Base-by-base conservation (phyloP, 2,113 vertebrate genomes). In the Cyphomyrus discorhynchus region DNA sequence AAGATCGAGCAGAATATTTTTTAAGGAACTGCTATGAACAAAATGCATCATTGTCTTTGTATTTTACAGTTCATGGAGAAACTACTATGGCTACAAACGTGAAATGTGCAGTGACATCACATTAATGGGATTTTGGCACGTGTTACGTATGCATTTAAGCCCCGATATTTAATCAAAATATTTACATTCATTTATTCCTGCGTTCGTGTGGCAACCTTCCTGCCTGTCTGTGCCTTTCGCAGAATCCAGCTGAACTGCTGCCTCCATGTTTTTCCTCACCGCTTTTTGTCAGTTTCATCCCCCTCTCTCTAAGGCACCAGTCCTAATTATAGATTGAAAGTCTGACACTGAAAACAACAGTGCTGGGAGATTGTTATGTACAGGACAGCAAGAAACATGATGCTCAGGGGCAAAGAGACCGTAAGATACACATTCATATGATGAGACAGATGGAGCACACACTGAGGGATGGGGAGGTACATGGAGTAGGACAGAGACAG, bases 91-190 rank as follows among this genome's bases (percentile, higher is more conserved):
- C 92, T 95, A 95, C 94, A 93, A 93, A 93, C 91, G 93, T 95
- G 94, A 94, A 93, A 95, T 94, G 94, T 93, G 92, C 91, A 93
- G 58, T 90, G 94, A 95, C 93, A 93, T 94, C 95, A 95, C 95
- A 95, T 94, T 94, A n/a, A 95, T 95, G 95, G 91, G 94, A 95
- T 94, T 96, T 96, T 96, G 96, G 96, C 96, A 96, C 96, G 94
- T 94, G 93, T 94, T 95, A 91, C 89, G 19, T 88, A 66, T 92
- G 91, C 94, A 94, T 94, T 95, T 93, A 89, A 93, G 93, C 94
- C 93, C 95, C 93, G 92, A 93, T 95, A 95, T 95, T 94, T 92
- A 94, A 94, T 95, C 94, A 94, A 92, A 92, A 93, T 96, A 96
- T 96, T 95, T 96, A 96, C 95, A 96, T 96, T 96, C 95, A 95